phyloP scores from a whole-genome alignment of 2,113 vertebrate species.

The Sturnira hondurensis region DNA sequence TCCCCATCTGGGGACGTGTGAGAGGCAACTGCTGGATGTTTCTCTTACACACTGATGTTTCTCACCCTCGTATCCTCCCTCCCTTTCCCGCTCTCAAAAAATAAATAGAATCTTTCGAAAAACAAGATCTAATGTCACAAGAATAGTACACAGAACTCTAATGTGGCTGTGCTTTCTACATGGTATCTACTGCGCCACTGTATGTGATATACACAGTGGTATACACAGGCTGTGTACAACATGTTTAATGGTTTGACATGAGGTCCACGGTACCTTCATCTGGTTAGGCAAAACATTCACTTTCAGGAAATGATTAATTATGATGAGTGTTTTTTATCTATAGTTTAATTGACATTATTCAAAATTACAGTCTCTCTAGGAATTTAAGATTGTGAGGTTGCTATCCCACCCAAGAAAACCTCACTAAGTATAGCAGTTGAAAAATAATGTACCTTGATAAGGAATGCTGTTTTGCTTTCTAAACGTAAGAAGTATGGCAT shows the following conservation, averaged over 20 bases:
- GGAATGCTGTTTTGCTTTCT: constrained; percentile 61
- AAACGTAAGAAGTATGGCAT: constrained; percentile 77
- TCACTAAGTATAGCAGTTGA: constrained; percentile 51
- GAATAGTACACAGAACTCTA: constrained; percentile 87
- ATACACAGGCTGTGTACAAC: constrained; percentile 85
- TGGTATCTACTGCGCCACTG: constrained; percentile 77
- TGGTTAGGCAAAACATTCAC: constrained; percentile 71
- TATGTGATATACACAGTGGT: constrained; percentile 85
- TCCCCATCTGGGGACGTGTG: too few species aligned
- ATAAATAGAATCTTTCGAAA: too few species aligned
- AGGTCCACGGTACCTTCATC: constrained; percentile 72
- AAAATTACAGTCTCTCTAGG: constrained; percentile 82
- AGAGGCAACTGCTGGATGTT: too few species aligned
- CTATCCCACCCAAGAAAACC: constrained; percentile 60
- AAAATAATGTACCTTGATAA: constrained; percentile 62
- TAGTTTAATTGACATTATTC: constrained; percentile 66
- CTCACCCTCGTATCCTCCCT: too few species aligned
- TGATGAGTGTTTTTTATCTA: constrained; percentile 44
- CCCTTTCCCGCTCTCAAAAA: too few species aligned
- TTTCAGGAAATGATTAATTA: constrained; percentile 62
- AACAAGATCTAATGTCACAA: constrained; percentile 86
- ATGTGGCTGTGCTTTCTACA: constrained; percentile 84
- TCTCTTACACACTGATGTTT: too few species aligned
- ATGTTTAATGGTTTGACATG: constrained; percentile 79
- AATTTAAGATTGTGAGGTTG: constrained; percentile 76